Conservation (phyloP, 2,888 invertebrate species). For the Nezara viridula region DNA sequence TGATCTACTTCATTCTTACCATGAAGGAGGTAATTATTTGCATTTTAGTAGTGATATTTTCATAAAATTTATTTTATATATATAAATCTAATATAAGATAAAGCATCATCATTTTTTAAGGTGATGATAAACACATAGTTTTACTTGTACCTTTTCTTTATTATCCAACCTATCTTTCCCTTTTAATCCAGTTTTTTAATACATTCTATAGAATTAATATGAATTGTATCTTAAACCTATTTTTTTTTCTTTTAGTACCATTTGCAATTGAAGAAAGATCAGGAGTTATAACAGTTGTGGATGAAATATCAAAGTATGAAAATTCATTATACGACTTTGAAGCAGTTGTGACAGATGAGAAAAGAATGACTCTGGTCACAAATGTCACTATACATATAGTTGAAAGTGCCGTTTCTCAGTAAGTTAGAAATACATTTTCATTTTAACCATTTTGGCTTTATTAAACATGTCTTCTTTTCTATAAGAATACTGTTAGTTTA, state of each 20-base stretch:
- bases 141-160: background rate
- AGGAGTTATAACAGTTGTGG: slow-evolving; percentile 88
- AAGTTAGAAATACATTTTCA: slow-evolving; percentile 68
- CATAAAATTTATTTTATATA: background rate
- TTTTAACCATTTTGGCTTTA: background rate
- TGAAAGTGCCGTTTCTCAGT: slow-evolving; percentile 73
- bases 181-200: no score
- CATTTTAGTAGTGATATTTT: slow-evolving; percentile 66
- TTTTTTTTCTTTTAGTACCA: slow-evolving; percentile 76
- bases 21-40: slow-evolving; percentile 78
- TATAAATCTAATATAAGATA: no score
- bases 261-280: slow-evolving; percentile 91
- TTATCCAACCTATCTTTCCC: background rate
- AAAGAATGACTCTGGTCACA: slow-evolving; percentile 80
- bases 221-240: no score
- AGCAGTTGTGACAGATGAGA: slow-evolving; percentile 81
- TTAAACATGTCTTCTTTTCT: background rate
- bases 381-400: slow-evolving; percentile 89
- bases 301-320: slow-evolving; percentile 79
- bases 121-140: no score
- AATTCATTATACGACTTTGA: slow-evolving; percentile 83
- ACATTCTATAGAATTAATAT: no score
- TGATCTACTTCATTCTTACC: slow-evolving; percentile 86
- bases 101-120: background rate
- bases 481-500: background rate